These are phyloP conservation scores for Paramormyrops kingsleyae DNA, from an alignment of 2,113 vertebrate genomes.

Conservation along the genomic window DNA sequence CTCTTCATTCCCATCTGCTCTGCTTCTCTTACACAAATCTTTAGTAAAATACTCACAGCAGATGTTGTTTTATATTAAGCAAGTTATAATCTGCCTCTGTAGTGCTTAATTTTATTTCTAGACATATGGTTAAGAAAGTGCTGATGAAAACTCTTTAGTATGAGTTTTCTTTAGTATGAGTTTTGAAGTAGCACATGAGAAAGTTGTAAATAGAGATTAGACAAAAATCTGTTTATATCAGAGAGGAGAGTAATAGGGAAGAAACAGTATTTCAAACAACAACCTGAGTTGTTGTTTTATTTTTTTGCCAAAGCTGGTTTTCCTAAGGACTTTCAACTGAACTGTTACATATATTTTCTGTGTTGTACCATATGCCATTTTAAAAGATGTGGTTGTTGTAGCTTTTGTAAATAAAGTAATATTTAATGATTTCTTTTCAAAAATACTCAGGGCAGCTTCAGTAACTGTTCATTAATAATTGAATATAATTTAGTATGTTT, in stretches of 20 bases:
- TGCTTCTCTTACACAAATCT: not conserved
- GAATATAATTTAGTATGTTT: not conserved
- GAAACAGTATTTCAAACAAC: not conserved
- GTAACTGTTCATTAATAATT: too few species aligned
- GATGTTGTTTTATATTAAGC: not conserved
- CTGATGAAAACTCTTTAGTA: not conserved
- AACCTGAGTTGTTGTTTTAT: not conserved
- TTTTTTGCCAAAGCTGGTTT: not conserved
- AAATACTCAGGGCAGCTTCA: not conserved
- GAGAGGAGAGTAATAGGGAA: not conserved
- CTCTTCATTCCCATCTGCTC: not conserved
- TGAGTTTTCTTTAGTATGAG: not conserved
- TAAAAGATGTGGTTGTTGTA: not conserved
- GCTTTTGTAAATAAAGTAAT: not conserved
- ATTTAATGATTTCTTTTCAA: not conserved
- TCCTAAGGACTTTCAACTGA: too few species aligned
- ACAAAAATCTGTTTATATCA: not conserved
- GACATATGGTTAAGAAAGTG: not conserved
- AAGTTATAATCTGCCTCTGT: not conserved
- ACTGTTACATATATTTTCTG: not conserved
- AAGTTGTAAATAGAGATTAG: not conserved
- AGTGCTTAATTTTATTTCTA: not conserved
- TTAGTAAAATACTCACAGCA: not conserved
- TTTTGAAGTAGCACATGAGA: not conserved
- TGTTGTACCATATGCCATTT: not conserved